These are phyloP conservation scores for Schizotus pectinicornis DNA, from an alignment of 2,888 invertebrate species.

Conservation along the genomic window DNA sequence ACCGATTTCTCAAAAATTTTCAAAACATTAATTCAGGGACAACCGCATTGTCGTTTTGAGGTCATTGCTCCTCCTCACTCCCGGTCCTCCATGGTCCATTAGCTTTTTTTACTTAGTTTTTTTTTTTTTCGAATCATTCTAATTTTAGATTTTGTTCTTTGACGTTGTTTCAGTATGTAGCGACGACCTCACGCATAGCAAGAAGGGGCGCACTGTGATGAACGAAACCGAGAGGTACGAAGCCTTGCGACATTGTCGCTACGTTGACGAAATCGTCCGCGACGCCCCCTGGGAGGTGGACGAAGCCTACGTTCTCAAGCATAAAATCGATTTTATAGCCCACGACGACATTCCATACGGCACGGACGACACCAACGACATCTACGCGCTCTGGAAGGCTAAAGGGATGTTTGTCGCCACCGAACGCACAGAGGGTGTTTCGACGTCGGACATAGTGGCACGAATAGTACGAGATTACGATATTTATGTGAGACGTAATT, in stretches of 20 bases:
- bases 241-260: slow-evolving; percentile 97
- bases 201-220: slow-evolving; percentile 97
- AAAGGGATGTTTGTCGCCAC: slow-evolving; percentile 98
- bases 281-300: slow-evolving; percentile 96
- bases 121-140: too few species aligned
- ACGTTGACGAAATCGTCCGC: slow-evolving; percentile 93
- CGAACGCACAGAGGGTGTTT: slow-evolving; percentile 91
- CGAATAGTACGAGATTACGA: slow-evolving; percentile 99
- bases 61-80: too few species aligned
- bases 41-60: too few species aligned
- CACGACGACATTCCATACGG: slow-evolving; percentile 98
- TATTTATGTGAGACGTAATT: slow-evolving; percentile 94
- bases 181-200: slow-evolving; percentile 87
- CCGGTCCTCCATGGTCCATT: too few species aligned
- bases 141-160: slow-evolving; percentile 33
- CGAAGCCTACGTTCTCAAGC: slow-evolving; percentile 85
- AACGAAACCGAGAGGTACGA: slow-evolving; percentile 95
- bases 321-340: slow-evolving; percentile 99
- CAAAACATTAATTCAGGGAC: too few species aligned
- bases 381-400: slow-evolving; percentile 90
- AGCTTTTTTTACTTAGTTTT: too few species aligned
- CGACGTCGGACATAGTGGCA: slow-evolving; percentile 97
- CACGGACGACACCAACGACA: slow-evolving; percentile 80
- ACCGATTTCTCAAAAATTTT: too few species aligned
- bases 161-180: slow-evolving; percentile 74